phyloP scores from a whole-genome alignment of 1,140 invertebrate species.

The Anastrepha obliqua region DNA sequence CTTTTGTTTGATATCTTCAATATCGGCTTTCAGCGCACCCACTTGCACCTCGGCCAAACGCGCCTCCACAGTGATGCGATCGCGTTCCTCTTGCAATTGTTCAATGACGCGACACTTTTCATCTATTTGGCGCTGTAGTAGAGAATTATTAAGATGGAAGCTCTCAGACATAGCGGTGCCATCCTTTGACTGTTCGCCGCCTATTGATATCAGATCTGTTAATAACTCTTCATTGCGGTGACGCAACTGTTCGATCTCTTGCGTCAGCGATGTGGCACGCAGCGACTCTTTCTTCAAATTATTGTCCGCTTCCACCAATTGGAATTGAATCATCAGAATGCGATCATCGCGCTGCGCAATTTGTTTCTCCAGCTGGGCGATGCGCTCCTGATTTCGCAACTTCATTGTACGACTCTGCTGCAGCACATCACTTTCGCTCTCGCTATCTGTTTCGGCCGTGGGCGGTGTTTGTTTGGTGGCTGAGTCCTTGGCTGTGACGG shows the following conservation, averaged over 20 bases:
- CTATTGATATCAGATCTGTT: constrained; percentile 67
- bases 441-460: constrained; percentile 65
- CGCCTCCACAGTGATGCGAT: constrained; percentile 68
- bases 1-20: constrained; percentile 65
- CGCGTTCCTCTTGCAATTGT: constrained; percentile 64
- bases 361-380: constrained; percentile 75
- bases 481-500: constrained; percentile 56
- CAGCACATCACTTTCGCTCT: constrained; percentile 63
- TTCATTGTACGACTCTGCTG: constrained; percentile 59
- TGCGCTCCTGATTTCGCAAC: constrained; percentile 74
- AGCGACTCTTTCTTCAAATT: constrained; percentile 75
- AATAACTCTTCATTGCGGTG: constrained; percentile 67
- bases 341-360: constrained; percentile 75
- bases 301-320: constrained; percentile 71
- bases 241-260: constrained; percentile 63
- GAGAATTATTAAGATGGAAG: constrained; percentile 19
- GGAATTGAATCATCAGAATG: constrained; percentile 72
- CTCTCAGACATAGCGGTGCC: constrained; percentile 13
- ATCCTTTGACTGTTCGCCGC: constrained; percentile 57
- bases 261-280: constrained; percentile 71
- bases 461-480: constrained; percentile 56
- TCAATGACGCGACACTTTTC: constrained; percentile 56
- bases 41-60: constrained; percentile 73
- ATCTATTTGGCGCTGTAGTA: constrained; percentile 64
- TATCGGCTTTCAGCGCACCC: constrained; percentile 65